Base-by-base conservation (phyloP, 2,797 vertebrate species). In the Steatocranus sp. region DNA sequence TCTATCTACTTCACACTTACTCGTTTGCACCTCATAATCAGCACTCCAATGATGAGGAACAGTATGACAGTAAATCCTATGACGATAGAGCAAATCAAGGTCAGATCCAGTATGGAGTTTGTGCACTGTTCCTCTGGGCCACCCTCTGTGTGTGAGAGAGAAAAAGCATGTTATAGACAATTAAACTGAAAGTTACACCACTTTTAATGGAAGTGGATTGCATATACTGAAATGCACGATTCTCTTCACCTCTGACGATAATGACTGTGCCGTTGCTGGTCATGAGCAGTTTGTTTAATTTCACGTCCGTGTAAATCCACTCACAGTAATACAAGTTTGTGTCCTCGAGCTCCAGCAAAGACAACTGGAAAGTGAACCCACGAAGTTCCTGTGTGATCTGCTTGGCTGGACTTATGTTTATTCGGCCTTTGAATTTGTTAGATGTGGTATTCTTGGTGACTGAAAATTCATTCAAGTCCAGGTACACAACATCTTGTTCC, bases 281-380 rank as follows among this genome's bases (percentile, higher is more conserved):
- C 14, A 74, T 4, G 0, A 11, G 32, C 3, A 2, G 0, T 8
- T 0, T 4, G 0, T 8, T 0, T 1, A 1, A 3, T 2, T 3
- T 4, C 8, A 10, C 1, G 1, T 34, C 18, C 3, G n/a, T 5
- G 25, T 51, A 43, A 2, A 1, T 20, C 95, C 94, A 95, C 3
- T 2, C 34, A 79, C 95, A 96, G 87, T 81, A 89, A 48, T 95
- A 96, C 41, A 90, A 36, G 68, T 95, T 82, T 2, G 93, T 95
- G 88, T 96, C 95, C 0, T 81, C 18, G 43, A 34, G 2, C 3
- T 6, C 11, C 66, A 96, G 86, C 77, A 43, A 43, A 50, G 90
- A 91, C 49, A 96, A 76, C 7, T 12, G 66, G 34, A 95, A 4
- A 11, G 58, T 90, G 79, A 95, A 70, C 1, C 46, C 15, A 7